Evolutionary conservation across 2,888 invertebrate species (phyloP), one percentile per base, ranked within the genome.

Genomic region (Callimorpha dominula): DNA sequence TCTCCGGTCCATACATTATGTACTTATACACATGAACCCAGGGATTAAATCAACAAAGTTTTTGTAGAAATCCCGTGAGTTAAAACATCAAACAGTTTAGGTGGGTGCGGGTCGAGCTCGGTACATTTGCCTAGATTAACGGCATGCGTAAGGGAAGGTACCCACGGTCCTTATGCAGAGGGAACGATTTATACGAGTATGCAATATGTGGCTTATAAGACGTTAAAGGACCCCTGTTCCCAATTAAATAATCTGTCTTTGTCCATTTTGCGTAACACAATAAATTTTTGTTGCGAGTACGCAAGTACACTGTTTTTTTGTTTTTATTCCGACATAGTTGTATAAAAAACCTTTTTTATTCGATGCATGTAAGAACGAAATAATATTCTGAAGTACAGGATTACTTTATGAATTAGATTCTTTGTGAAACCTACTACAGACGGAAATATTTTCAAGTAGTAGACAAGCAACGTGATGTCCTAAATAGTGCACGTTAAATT

Each of bases 61-160:
- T 91, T 74, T 80, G 75, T 82, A 84, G 81, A 89, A 90, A 89
- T 86, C 89, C 89, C 83, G 81, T 78, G 89, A 90, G 91, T 90
- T 90, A 88, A 91, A 93, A 92, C 92, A 93, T 93, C 93, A 93
- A 93, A 93, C 92, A 90, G 90, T 89, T 90, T 89, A 86, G 86
- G 85, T 80, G 85, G 86, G 85, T 75, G 75, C 46, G 77, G 80
- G 79, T 70, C 72, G 79, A 77, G 79, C 46, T 63, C 81, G 82
- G 88, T 90, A 91, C 91, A 90, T 92, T 91, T 92, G 87, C 89
- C 88, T 91, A 90, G 92, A 92, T 93, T 92, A 92, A 90, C 89
- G 89, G 84, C 86, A 85, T 82, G 86, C 83, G 87, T 89, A 91
- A 90, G 87, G 89, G 89, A 81, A 81, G 77, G 80, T 82, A 88